Conservation (phyloP, 2,888 invertebrate species). For the Sisyra terminalis region DNA sequence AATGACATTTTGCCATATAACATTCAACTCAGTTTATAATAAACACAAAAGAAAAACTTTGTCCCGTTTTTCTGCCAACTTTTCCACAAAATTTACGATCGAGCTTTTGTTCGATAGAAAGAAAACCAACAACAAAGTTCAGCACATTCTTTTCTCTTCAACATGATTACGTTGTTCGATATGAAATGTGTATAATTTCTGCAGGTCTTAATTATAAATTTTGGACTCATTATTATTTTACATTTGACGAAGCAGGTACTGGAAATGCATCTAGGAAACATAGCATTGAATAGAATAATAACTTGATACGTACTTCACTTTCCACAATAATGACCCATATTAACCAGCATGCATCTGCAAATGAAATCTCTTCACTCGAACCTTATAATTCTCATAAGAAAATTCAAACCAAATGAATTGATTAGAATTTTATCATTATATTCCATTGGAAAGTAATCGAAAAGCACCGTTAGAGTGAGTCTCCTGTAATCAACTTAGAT, state of each 20-base stretch:
- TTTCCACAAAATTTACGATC: too few species aligned
- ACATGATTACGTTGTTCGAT: too few species aligned
- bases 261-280: too few species aligned
- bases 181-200: not conserved
- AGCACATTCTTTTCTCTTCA: too few species aligned
- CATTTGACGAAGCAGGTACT: conserved; percentile 4
- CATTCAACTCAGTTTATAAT: too few species aligned
- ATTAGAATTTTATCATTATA: not conserved
- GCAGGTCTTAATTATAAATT: conserved; percentile 6
- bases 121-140: too few species aligned
- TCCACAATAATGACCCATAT: not conserved
- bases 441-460: not conserved
- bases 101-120: too few species aligned
- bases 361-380: not conserved
- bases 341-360: not conserved
- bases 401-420: not conserved
- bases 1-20: too few species aligned
- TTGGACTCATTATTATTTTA: conserved; percentile 5
- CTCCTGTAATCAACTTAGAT: too few species aligned
- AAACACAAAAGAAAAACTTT: too few species aligned
- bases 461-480: too few species aligned
- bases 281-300: not conserved
- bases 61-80: too few species aligned
- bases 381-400: not conserved
- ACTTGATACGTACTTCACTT: not conserved